A percentile compares a stretch with the other conserved stretches of the same genome.
Conservation (phyloP, 2,113 vertebrate species). For the Syngnathoides biaculeatus region DNA sequence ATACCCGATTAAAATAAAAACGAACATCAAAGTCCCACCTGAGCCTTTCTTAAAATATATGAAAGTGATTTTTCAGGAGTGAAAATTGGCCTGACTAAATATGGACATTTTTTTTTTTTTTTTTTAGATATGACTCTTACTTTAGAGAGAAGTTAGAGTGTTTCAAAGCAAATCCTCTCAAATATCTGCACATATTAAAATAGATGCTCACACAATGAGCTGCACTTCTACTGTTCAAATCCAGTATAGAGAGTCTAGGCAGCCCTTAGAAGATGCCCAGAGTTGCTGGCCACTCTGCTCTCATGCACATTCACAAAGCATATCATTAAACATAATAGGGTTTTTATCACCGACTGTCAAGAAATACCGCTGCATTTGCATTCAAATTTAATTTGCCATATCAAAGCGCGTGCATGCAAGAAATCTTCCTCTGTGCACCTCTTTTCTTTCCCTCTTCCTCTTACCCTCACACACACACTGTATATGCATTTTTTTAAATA, state of each 20-base stretch:
- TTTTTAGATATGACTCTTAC: constrained; percentile 11
- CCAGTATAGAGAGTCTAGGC: constrained; percentile 26
- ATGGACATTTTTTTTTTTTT: constrained; percentile 16
- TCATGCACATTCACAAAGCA: constrained; percentile 79
- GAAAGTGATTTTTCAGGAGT: constrained; percentile 24
- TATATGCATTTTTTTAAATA: constrained; percentile 57
- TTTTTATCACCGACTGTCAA: constrained; percentile 79
- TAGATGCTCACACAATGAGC: neutral
- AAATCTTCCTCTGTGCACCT: constrained; percentile 64
- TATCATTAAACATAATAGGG: constrained; percentile 81
- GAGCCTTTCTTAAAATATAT: constrained; percentile 11
- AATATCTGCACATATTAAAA: constrained; percentile 24
- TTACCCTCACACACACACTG: constrained; percentile 17
- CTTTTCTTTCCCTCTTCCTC: constrained; percentile 34
- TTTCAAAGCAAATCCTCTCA: constrained; percentile 27
- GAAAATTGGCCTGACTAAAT: constrained; percentile 14
- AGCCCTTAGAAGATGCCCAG: constrained; percentile 50
- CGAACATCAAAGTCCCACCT: constrained; percentile 12
- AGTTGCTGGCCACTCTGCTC: constrained; percentile 69
- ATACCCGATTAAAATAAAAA: neutral
- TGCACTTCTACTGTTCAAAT: constrained; percentile 34
- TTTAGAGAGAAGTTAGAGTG: constrained; percentile 13
- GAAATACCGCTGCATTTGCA: constrained; percentile 79
- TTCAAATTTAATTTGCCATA: constrained; percentile 79
- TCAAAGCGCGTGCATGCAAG: constrained; percentile 72